Percentiles rank a stretch among this genome's conserved stretches.
These are phyloP conservation scores for Argyresthia goedartella DNA, from an alignment of 2,888 invertebrate genomes.

Conservation along the genomic window DNA sequence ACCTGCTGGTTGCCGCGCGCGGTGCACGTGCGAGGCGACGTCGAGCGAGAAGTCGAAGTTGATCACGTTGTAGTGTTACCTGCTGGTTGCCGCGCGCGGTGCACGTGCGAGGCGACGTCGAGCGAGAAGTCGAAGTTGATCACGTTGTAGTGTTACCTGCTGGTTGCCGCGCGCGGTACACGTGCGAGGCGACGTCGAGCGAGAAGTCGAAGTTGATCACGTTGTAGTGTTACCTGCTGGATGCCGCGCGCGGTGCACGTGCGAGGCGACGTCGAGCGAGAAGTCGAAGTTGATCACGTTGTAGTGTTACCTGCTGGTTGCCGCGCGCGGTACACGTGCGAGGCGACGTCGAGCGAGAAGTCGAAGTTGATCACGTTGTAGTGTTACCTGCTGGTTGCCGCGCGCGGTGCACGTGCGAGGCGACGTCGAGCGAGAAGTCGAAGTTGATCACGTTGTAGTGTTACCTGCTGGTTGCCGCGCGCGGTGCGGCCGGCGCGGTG, in stretches of 20 bases:
- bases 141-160: too few species aligned
- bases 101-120: too few species aligned
- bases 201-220: conserved; percentile 99
- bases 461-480: conserved; percentile 76
- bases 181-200: conserved; percentile 87
- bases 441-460: too few species aligned
- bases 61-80: conserved; percentile 96
- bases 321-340: too few species aligned
- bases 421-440: conserved; percentile 20
- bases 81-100: conserved; percentile 96
- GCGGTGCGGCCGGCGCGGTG: conserved; percentile 96
- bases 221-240: conserved; percentile 95
- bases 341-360: too few species aligned
- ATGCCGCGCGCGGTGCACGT: conserved; percentile 98
- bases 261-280: too few species aligned
- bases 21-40: conserved; percentile 92
- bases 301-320: too few species aligned
- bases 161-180: conserved; percentile 95
- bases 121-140: too few species aligned
- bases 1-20: conserved; percentile 85
- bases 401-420: conserved; percentile 94
- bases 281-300: too few species aligned
- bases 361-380: too few species aligned
- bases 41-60: conserved; percentile 98
- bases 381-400: conserved; percentile 81